Base-by-base conservation (phyloP, 2,888 invertebrate species). In the Clanis bilineata region DNA sequence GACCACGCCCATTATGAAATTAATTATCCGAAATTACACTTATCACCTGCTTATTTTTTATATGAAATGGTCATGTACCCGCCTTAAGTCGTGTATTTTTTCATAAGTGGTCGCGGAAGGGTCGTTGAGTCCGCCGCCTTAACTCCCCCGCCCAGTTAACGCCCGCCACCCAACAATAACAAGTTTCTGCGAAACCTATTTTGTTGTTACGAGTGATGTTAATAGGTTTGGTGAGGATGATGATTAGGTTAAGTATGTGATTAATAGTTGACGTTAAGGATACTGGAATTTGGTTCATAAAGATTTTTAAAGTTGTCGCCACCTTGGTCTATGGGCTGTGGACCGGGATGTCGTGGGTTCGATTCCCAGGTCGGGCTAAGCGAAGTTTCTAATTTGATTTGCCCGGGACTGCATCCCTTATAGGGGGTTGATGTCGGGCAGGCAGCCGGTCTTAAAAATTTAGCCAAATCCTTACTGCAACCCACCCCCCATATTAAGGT, bases 1-100 rank as follows among this genome's bases (percentile, higher is more conserved):
- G 63, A 64, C 71, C 76, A 81, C 83, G 80, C 83, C 82, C 18
- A 60, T 62, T 59, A 56, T 43, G 36, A 70, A 69, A 81, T 79
- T 80, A 82, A 82, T 83, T 73, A 77, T 66, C 67, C 62, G 63
- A 72, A 78, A 81, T 79, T 74, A 72, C 67, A 63, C 69, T 62
- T 67, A 76, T 81, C 77, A 78, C 78, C 76, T 79, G 72, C 70
- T 60, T 67, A 41, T 41, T 41, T 41, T 15, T 41, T 41, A 1
- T 2, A 9, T 41, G 6, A 71, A 73, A 72, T n/a, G 15, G 15
- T 15, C 18, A 9, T 41, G 41, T 18, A 21, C 28, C 56, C 28
- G 56, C 28, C 28, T n/a, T 23, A 47, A 47, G 68, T 66, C 60
- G 65, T 70, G 66, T 64, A 58, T 63, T 71, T 71, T 68, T 68